phyloP scores from a whole-genome alignment of 2,113 vertebrate genomes.

The Pantherophis guttatus region DNA sequence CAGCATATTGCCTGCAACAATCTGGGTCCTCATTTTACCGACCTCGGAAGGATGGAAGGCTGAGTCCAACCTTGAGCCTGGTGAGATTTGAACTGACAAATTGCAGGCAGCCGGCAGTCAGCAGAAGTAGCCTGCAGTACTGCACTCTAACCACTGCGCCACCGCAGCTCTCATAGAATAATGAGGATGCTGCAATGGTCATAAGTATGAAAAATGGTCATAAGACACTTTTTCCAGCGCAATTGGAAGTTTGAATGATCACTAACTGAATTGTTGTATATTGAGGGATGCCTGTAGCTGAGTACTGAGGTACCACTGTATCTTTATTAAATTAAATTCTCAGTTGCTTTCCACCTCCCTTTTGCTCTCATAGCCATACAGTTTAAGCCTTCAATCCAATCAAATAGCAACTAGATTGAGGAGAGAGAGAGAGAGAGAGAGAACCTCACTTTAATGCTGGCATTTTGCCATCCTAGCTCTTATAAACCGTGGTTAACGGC shows the following conservation, averaged over 20 bases:
- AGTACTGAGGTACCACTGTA: neutral
- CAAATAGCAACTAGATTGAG: neutral
- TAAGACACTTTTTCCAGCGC: neutral
- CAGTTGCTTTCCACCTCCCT: neutral
- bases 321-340: constrained; percentile 24
- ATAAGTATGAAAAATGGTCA: neutral
- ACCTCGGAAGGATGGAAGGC: too few species aligned
- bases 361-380: rapidly evolving
- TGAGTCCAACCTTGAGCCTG: too few species aligned
- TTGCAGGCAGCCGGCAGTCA: too few species aligned
- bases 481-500: constrained; percentile 62
- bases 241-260: neutral
- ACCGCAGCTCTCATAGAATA: too few species aligned
- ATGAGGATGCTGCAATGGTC: neutral
- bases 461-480: constrained; percentile 48
- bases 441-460: constrained; percentile 32
- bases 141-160: too few species aligned
- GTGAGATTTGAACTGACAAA: too few species aligned
- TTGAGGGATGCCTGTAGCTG: neutral
- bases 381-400: constrained; percentile 25
- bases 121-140: too few species aligned
- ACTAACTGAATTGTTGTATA: neutral
- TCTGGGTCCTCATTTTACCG: too few species aligned
- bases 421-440: neutral
- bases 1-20: too few species aligned